These are phyloP conservation scores for Zeus faber DNA, from an alignment of 2,113 vertebrate genomes.

Conservation along the genomic window DNA sequence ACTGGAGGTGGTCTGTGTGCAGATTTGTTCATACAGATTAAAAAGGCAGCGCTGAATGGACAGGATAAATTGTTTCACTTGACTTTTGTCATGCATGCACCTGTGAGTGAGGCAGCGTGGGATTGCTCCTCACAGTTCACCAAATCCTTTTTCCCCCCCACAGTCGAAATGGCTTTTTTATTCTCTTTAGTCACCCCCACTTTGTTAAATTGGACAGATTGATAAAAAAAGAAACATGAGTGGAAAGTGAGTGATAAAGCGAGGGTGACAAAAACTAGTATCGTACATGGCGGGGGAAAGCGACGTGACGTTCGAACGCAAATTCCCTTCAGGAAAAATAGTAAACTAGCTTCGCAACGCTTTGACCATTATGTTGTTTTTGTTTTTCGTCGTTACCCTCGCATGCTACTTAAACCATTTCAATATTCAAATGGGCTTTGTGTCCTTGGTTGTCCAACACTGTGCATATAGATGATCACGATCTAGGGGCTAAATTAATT, in stretches of 20 bases:
- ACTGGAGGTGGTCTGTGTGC: slow-evolving; percentile 80
- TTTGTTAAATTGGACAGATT: slow-evolving; percentile 64
- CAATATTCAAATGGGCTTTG: no score
- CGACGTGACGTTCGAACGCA: no score
- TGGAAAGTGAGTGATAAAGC: slow-evolving; percentile 40
- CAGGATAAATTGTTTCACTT: slow-evolving; percentile 68
- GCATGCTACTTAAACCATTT: no score
- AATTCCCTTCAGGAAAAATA: no score
- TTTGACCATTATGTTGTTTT: no score
- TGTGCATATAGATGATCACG: no score
- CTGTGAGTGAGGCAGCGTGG: slow-evolving; percentile 73
- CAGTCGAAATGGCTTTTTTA: slow-evolving; percentile 37
- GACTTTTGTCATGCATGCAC: slow-evolving; percentile 76
- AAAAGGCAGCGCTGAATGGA: slow-evolving; percentile 82
- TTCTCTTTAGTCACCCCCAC: slow-evolving; percentile 62
- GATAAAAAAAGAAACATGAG: slow-evolving; percentile 14
- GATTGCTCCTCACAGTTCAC: slow-evolving; percentile 65
- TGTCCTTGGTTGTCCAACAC: no score
- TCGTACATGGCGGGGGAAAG: slow-evolving; percentile 8
- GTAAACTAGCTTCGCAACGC: no score
- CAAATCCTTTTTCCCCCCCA: slow-evolving; percentile 49
- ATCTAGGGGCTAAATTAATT: no score
- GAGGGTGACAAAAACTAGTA: slow-evolving; percentile 31
- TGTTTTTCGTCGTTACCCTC: no score
- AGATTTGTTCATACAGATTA: slow-evolving; percentile 88